Conservation (phyloP, 1,140 invertebrate species). For the Uloborus diversus region DNA sequence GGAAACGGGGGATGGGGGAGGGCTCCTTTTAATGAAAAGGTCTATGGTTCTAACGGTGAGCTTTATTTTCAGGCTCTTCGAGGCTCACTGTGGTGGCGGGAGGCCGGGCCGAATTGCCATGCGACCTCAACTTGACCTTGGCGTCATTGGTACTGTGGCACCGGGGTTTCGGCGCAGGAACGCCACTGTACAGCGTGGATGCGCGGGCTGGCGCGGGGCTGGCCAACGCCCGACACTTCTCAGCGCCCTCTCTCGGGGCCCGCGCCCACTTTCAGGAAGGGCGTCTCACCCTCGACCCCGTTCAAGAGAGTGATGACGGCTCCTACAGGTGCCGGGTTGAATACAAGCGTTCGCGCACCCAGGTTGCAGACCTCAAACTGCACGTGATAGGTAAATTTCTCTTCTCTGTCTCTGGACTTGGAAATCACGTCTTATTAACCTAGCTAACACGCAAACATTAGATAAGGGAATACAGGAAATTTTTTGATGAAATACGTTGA, state of each 20-base stretch:
- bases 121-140: slow-evolving; percentile 78
- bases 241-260: slow-evolving; percentile 19
- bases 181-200: slow-evolving; percentile 59
- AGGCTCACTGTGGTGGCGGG: slow-evolving; percentile 73
- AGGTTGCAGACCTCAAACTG: slow-evolving; percentile 80
- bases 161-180: slow-evolving; percentile 71
- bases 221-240: slow-evolving; percentile 63
- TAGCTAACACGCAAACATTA: too few species aligned
- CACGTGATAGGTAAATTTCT: slow-evolving; percentile 80
- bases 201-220: slow-evolving; percentile 31
- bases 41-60: slow-evolving; percentile 45
- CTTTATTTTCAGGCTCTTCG: slow-evolving; percentile 49
- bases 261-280: slow-evolving; percentile 53
- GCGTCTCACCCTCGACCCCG: slow-evolving; percentile 75
- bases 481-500: too few species aligned
- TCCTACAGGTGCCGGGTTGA: slow-evolving; percentile 71
- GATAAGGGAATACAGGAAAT: too few species aligned
- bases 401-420: too few species aligned
- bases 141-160: slow-evolving; percentile 84
- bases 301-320: slow-evolving; percentile 67
- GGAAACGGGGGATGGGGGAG: too few species aligned
- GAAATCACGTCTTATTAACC: too few species aligned
- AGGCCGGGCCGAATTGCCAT: slow-evolving; percentile 78
- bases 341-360: slow-evolving; percentile 81
- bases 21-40: too few species aligned